Conservation (phyloP, 1,140 invertebrate species). For the Ridgeia piscesae region DNA sequence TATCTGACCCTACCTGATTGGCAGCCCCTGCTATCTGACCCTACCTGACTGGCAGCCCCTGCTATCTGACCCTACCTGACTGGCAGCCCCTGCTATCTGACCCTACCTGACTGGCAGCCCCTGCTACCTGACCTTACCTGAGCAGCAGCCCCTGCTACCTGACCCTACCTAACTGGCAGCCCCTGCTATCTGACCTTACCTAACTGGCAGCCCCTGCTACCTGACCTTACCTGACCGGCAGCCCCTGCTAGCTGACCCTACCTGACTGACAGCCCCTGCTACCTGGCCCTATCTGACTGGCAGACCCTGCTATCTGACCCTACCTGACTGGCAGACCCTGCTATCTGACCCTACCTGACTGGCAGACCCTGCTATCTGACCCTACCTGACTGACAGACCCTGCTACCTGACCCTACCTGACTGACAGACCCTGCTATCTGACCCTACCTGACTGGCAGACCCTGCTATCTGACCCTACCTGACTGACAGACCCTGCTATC, state of each 20-base stretch:
- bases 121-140: slow-evolving; percentile 37
- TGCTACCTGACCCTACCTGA: slow-evolving; percentile 52
- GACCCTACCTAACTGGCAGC: no score
- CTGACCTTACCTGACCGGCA: no score
- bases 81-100: slow-evolving; percentile 53
- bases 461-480: slow-evolving; percentile 52
- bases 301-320: slow-evolving; percentile 10
- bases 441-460: slow-evolving; percentile 48
- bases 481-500: no score
- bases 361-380: slow-evolving; percentile 7
- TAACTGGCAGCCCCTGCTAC: slow-evolving; percentile 53
- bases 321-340: slow-evolving; percentile 52
- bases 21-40: slow-evolving; percentile 53
- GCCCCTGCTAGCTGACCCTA: slow-evolving; percentile 30
- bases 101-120: no score
- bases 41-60: no score
- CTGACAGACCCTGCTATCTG: slow-evolving; percentile 13
- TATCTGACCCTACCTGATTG: slow-evolving; percentile 41
- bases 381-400: slow-evolving; percentile 50
- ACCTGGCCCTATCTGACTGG: slow-evolving; percentile 52
- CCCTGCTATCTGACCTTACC: slow-evolving; percentile 34
- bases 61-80: slow-evolving; percentile 39
- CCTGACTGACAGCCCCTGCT: slow-evolving; percentile 51
- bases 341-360: slow-evolving; percentile 53
- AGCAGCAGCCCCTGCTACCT: slow-evolving; percentile 53